Evolutionary conservation across 2,113 vertebrate genomes (phyloP).

Genomic region (Lagopus muta): DNA sequence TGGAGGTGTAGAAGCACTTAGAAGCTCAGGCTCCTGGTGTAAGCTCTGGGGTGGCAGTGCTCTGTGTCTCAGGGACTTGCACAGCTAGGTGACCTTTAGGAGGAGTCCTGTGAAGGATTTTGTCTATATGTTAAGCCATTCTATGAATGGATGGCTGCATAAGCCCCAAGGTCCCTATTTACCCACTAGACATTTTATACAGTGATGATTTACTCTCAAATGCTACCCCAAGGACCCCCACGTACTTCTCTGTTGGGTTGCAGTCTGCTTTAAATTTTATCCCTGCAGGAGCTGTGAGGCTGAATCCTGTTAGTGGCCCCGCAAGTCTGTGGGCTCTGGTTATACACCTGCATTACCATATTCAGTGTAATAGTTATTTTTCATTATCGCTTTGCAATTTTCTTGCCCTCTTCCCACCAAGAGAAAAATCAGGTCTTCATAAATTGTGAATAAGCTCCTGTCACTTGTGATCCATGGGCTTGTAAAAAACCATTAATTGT

Average conservation of each 20-base stretch:
- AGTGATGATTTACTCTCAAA: background rate
- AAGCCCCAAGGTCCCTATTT: background rate
- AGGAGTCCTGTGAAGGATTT: background rate
- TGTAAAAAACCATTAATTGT: slow-evolving; percentile 56
- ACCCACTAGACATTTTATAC: background rate
- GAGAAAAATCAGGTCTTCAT: slow-evolving; percentile 17
- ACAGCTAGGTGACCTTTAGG: background rate
- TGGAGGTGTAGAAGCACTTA: background rate
- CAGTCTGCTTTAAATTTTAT: background rate
- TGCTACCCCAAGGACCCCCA: background rate
- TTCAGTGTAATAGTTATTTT: slow-evolving; percentile 20
- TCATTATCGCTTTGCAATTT: slow-evolving; percentile 26
- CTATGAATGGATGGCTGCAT: background rate
- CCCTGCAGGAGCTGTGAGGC: background rate
- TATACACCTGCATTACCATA: background rate
- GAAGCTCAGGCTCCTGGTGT: background rate
- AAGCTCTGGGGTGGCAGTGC: background rate
- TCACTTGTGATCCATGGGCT: slow-evolving; percentile 49
- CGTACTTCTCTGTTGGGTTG: background rate
- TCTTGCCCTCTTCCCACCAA: background rate
- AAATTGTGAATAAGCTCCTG: slow-evolving; percentile 49
- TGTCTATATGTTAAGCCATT: background rate
- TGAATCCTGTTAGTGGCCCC: background rate
- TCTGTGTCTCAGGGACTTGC: background rate
- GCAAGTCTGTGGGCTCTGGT: background rate